Conservation (phyloP, 2,888 invertebrate species). For the Artemia sinica region DNA sequence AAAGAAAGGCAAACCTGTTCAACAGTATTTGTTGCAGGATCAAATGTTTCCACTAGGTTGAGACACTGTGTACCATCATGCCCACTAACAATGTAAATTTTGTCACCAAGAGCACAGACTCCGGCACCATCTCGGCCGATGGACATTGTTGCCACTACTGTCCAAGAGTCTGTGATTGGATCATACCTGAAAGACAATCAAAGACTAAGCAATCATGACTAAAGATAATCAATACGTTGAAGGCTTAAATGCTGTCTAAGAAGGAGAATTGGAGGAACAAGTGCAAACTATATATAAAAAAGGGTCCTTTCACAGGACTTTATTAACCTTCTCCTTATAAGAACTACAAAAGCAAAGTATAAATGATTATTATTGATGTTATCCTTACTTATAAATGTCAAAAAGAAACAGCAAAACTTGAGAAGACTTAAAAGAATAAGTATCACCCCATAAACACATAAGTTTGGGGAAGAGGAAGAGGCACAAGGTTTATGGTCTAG, state of each 20-base stretch:
- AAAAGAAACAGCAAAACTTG: neutral
- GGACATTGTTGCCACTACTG: slow-evolving; percentile 60
- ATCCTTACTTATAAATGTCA: too few relatives aligned
- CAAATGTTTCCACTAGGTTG: slow-evolving; percentile 71
- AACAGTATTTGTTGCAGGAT: slow-evolving; percentile 44
- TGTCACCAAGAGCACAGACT: slow-evolving; percentile 64
- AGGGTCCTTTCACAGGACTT: neutral
- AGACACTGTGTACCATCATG: slow-evolving; percentile 78
- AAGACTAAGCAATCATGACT: slow-evolving; percentile 12
- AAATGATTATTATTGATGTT: too few relatives aligned
- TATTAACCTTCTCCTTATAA: neutral
- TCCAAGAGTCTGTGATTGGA: slow-evolving; percentile 64
- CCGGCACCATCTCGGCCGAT: slow-evolving; percentile 75
- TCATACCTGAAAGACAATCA: slow-evolving; percentile 36
- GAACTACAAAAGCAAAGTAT: slow-evolving; percentile 17
- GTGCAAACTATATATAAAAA: too few relatives aligned
- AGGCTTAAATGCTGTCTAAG: neutral
- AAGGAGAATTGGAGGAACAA: too few relatives aligned
- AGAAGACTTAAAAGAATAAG: neutral
- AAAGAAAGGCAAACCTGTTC: slow-evolving; percentile 34
- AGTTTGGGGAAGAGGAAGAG: too few relatives aligned
- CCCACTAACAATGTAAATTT: slow-evolving; percentile 66
- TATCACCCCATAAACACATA: too few relatives aligned
- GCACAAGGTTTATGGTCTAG: too few relatives aligned
- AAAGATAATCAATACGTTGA: neutral